These are phyloP conservation scores for Drosophila histrio DNA, from an alignment of 2,888 invertebrate genomes.

Conservation along the genomic window DNA sequence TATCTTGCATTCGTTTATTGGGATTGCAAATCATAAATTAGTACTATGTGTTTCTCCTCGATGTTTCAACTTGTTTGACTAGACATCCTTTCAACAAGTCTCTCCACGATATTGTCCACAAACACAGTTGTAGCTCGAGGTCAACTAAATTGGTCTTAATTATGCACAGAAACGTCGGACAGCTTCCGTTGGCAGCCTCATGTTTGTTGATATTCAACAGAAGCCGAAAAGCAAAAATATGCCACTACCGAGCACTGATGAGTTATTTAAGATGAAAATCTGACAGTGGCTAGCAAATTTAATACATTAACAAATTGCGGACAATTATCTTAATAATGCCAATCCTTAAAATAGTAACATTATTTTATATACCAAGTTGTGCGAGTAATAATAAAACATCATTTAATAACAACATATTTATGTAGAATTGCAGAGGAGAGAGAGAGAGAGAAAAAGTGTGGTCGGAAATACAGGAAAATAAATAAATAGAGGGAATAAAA, in stretches of 20 bases:
- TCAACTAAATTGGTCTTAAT: slow-evolving; percentile 13
- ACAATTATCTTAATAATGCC: not conserved
- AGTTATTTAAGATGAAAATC: not conserved
- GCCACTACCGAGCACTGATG: not conserved
- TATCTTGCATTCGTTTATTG: not conserved
- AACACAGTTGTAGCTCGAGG: not conserved
- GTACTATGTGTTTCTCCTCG: not conserved
- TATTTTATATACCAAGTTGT: not conserved
- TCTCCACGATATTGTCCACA: not conserved
- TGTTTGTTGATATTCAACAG: slow-evolving; percentile 1
- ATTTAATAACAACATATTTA: no score
- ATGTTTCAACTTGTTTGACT: not conserved
- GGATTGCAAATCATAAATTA: not conserved
- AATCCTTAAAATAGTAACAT: not conserved
- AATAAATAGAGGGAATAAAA: no score
- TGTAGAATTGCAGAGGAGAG: no score
- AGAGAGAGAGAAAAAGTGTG: no score
- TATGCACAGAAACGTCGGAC: slow-evolving; percentile 12
- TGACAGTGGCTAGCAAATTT: not conserved
- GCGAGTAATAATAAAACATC: not conserved
- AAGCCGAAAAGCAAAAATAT: not conserved
- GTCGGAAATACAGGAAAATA: no score
- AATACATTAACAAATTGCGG: not conserved
- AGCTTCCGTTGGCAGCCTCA: not conserved
- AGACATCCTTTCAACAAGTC: not conserved